Evolutionary conservation across 2,888 invertebrate species (phyloP), one percentile per base, ranked within the genome.

Genomic region (Megalurothrips usitatus): DNA sequence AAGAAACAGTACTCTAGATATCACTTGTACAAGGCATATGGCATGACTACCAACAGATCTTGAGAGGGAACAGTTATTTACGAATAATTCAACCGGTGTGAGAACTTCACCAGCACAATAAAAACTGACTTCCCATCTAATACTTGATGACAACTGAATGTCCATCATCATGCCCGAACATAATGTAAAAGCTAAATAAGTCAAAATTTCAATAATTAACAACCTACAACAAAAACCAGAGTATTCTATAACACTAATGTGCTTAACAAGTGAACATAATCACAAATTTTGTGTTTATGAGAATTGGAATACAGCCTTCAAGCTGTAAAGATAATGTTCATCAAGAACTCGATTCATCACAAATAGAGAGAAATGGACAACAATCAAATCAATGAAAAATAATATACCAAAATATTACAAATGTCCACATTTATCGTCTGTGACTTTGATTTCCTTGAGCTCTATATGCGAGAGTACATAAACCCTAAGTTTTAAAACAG

Each of bases 401-500:
- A 75, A 43, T 43, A 43, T 43, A 43, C 34, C 68, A 75, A 75
- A n/a, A 26, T 26, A 68, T 23, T 26, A 26, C 68, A 58, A 43
- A 43, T 43, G 34, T 75, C 68, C 11, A 75, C 68, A 75, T 75
- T 26, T 12, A 23, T 75, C 68, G 23, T 75, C 26, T 26, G 23
- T 75, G 68, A 75, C 68, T 26, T 26, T 26, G 12, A 75, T 75
- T 75, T 75, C 68, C 68, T 75, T 75, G 68, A 75, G 68, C 68
- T 26, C 34, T 43, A 43, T 43, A 43, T 43, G 34, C 34, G 6
- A 43, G 34, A 43, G 34, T 43, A 43, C 34, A 43, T 43, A 43
- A 43, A 43, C 34, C 19, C 19, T 58, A 17, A 58, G 58, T 17
- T 58, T 58, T 58, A 19, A 52, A 58, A 58, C 58, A 58, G 58